Percentiles rank a stretch among this genome's conserved stretches.
Conservation (phyloP, 2,888 invertebrate genomes). For the Metallyticus violacea region DNA sequence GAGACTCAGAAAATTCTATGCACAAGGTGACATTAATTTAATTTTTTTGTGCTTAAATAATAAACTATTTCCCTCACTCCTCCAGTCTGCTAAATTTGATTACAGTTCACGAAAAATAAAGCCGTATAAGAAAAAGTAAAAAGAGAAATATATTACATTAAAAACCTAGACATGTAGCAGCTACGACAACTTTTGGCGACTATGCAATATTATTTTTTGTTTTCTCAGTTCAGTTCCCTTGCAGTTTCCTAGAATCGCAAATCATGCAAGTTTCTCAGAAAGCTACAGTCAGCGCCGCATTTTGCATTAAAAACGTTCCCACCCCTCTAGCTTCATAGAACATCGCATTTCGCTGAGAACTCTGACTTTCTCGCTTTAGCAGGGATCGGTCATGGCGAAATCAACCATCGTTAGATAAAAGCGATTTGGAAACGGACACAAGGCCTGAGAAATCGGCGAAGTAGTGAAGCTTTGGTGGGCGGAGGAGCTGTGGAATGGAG, state of each 20-base stretch:
- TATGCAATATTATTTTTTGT: too few relatives aligned
- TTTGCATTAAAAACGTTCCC: background rate
- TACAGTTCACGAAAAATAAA: too few relatives aligned
- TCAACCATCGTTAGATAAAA: background rate
- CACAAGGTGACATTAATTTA: too few relatives aligned
- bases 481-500: background rate
- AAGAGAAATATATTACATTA: too few relatives aligned
- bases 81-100: too few relatives aligned
- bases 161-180: too few relatives aligned
- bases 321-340: background rate
- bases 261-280: background rate
- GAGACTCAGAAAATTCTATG: too few relatives aligned
- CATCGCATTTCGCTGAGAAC: background rate
- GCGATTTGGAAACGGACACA: background rate
- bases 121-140: too few relatives aligned
- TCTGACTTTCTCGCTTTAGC: background rate
- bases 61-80: too few relatives aligned
- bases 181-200: too few relatives aligned
- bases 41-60: too few relatives aligned
- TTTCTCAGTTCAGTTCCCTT: background rate
- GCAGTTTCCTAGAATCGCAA: background rate
- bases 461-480: background rate
- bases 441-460: background rate
- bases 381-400: background rate
- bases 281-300: background rate